Base-by-base conservation (phyloP, 1,140 invertebrate species). In the Episyrphus balteatus region DNA sequence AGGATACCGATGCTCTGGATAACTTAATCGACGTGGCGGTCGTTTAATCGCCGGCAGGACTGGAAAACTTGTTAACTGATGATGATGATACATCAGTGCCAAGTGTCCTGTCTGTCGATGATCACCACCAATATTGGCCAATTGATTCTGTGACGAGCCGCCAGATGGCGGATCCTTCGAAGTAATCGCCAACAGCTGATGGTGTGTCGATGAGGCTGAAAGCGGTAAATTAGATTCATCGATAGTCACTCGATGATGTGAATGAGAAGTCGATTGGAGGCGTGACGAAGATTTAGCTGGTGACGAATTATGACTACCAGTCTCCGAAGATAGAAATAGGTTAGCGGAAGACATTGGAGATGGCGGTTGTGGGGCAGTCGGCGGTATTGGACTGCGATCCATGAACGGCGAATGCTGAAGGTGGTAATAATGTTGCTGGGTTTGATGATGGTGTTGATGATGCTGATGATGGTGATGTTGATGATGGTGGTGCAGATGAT, bases 271-370 rank as follows among this genome's bases (percentile, higher is more conserved):
- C 17, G 49, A 44, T 15, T 51, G 50, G 0, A 61, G 58, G 5
- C 55, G 55, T 15, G 58, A 55, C 0, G 57, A 46, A 12, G 48
- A 51, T 12, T 68, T 61, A 6, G 66, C 60, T n/a, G 71, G 71
- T 43, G 78, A 80, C 49, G 75, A 76, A 58, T 75, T 73, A 62
- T 74, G 71, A 58, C 80, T 76, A 45, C 82, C 73, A 37, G 82
- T 83, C 71, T 80, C 79, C 32, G 83, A 82, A 31, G 81, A 84
- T 48, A 84, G 82, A 51, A 86, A 75, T n/a, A 82, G 77, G 21
- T 81, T 80, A 46, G 74, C 77, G 12, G 80, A 76, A 12, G 79
- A 81, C 8, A 82, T 79, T 12, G 84, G 82, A 36, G 82, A 84
- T 26, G 83, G 81, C 42, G 82, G 57, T 0, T 75, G 42, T 42